Evolutionary conservation across 1,140 invertebrate genomes (phyloP).

Genomic region (Diabrotica virgifera): DNA sequence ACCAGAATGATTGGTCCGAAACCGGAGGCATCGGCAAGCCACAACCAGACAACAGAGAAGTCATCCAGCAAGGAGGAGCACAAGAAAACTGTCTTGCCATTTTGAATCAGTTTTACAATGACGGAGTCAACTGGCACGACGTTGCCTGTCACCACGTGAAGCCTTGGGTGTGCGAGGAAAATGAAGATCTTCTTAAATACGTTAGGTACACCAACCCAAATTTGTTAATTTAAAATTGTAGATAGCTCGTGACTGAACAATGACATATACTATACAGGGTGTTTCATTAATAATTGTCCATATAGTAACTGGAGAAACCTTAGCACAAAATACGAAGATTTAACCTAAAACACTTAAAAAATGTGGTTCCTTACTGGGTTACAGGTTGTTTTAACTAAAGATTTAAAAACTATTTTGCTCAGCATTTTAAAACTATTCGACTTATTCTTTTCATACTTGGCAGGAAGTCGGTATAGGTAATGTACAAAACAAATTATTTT

Average conservation of each 20-base stretch:
- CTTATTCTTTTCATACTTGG: no score
- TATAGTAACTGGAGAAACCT: no score
- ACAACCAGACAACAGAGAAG: conserved; percentile 78
- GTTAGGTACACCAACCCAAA: conserved; percentile 74
- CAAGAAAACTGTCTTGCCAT: conserved; percentile 76
- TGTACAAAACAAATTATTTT: no score
- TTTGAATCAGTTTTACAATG: conserved; percentile 82
- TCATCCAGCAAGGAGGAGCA: conserved; percentile 73
- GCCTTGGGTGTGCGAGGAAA: conserved; percentile 80
- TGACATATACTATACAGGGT: no score
- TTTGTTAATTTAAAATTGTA: conserved; percentile 58
- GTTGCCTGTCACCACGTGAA: conserved; percentile 82
- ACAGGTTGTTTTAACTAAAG: no score
- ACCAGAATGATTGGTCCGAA: conserved; percentile 79
- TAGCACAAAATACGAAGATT: no score
- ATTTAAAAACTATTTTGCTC: no score
- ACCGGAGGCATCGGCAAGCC: conserved; percentile 74
- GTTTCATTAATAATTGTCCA: no score
- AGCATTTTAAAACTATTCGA: no score
- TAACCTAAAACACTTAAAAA: no score
- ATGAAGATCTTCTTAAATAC: conserved; percentile 75
- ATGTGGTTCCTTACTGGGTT: no score
- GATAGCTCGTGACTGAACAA: background rate
- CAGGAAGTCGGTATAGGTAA: no score
- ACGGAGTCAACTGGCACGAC: conserved; percentile 84